These are phyloP conservation scores for Acleris literana DNA, from an alignment of 2,888 invertebrate genomes.

Conservation along the genomic window DNA sequence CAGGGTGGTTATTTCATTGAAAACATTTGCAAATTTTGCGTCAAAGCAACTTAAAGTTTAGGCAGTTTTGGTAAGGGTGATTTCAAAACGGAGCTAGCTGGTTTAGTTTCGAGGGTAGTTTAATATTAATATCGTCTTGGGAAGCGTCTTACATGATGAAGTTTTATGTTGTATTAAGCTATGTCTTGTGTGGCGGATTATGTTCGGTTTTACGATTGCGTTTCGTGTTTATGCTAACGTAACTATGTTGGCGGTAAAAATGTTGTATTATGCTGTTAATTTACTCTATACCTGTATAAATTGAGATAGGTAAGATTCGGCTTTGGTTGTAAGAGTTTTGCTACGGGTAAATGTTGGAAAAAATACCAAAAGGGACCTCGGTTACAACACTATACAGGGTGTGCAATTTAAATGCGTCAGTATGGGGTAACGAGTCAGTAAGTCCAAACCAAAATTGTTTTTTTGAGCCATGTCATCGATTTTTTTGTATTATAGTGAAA, in stretches of 20 bases:
- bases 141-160: conserved; percentile 43
- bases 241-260: conserved; percentile 13
- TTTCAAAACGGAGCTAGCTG: background rate
- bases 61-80: background rate
- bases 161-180: conserved; percentile 40
- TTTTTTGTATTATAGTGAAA: too few relatives aligned
- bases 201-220: conserved; percentile 36
- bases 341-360: too few relatives aligned
- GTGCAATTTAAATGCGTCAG: too few relatives aligned
- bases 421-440: too few relatives aligned
- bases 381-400: too few relatives aligned
- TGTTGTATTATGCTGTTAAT: background rate
- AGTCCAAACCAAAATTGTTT: too few relatives aligned
- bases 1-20: background rate
- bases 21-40: too few relatives aligned
- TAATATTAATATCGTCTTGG: conserved; percentile 46
- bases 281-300: background rate
- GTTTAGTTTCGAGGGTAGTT: conserved; percentile 37
- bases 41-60: background rate
- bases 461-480: too few relatives aligned
- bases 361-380: too few relatives aligned
- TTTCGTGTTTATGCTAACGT: conserved; percentile 27
- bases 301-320: too few relatives aligned
- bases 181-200: conserved; percentile 32
- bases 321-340: too few relatives aligned